Evolutionary conservation across 2,888 invertebrate genomes (phyloP).

Genomic region (Drosophila rubida): DNA sequence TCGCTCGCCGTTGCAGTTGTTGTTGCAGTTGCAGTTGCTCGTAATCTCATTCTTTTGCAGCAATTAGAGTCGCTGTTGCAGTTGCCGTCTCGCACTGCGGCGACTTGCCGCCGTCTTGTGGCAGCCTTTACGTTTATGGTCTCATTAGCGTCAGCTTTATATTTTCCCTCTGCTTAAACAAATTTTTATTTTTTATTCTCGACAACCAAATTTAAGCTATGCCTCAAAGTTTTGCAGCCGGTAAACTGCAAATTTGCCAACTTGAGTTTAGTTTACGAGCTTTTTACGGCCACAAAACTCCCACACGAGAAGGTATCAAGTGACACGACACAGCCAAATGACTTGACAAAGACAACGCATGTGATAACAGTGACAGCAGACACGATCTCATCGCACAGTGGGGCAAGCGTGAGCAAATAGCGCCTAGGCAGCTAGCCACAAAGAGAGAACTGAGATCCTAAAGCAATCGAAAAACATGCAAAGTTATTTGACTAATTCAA

Average conservation of each 20-base stretch:
- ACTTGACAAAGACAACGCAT: slow-evolving; percentile 36
- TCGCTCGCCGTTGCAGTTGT: slow-evolving; percentile 1
- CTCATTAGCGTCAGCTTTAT: slow-evolving; percentile 70
- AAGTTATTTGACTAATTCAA: no score
- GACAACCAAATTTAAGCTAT: slow-evolving; percentile 6
- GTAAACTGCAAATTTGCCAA: slow-evolving; percentile 6
- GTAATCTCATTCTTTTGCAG: slow-evolving; percentile 74
- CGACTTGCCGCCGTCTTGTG: slow-evolving; percentile 36
- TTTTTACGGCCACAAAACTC: slow-evolving; percentile 23
- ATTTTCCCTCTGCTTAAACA: slow-evolving; percentile 15
- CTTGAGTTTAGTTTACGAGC: slow-evolving; percentile 11
- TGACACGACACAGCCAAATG: slow-evolving; percentile 43
- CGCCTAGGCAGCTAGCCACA: no score
- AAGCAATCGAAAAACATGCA: no score
- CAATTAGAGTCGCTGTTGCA: slow-evolving; percentile 68
- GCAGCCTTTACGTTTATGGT: slow-evolving; percentile 67
- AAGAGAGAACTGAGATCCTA: background rate
- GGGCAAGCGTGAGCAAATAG: background rate
- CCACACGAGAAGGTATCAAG: slow-evolving; percentile 51
- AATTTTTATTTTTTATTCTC: slow-evolving; percentile 28
- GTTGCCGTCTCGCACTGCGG: slow-evolving; percentile 44
- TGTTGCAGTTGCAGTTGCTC: slow-evolving; percentile 41
- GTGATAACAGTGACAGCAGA: slow-evolving; percentile 45
- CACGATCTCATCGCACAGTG: slow-evolving; percentile 44
- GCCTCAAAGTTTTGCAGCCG: slow-evolving; percentile 40